These are phyloP conservation scores for Drosophila limbata DNA, from an alignment of 2,888 invertebrate genomes.

Conservation along the genomic window DNA sequence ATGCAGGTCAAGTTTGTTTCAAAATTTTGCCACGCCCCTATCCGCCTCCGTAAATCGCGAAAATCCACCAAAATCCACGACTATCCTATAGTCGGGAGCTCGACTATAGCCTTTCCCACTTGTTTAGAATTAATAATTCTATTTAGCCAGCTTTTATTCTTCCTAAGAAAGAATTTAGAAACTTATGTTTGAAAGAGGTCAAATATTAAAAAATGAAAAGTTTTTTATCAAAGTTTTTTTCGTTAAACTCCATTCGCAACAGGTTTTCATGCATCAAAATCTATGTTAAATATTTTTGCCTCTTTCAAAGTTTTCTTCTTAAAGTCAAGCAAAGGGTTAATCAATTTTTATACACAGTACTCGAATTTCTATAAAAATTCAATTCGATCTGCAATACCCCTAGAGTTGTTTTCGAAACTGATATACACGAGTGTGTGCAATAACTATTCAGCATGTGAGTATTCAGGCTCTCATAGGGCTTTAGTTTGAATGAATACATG, in stretches of 20 bases:
- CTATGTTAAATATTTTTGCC: too few species aligned
- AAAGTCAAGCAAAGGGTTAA: neutral
- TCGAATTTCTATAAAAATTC: neutral
- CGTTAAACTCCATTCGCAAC: neutral
- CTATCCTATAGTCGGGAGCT: too few species aligned
- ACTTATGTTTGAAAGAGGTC: too few species aligned
- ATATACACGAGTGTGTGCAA: neutral
- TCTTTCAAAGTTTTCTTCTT: neutral
- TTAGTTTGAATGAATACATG: conserved; percentile 28
- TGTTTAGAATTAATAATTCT: too few species aligned
- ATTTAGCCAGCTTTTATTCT: too few species aligned
- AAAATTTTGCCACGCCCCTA: too few species aligned
- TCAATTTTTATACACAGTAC: neutral
- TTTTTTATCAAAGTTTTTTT: neutral
- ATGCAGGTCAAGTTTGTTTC: too few species aligned
- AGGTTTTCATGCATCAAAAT: neutral
- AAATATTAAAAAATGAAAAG: too few species aligned
- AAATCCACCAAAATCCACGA: too few species aligned
- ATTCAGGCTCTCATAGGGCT: conserved; percentile 4
- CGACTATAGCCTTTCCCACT: too few species aligned
- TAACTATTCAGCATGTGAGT: conserved; percentile 15
- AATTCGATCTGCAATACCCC: neutral
- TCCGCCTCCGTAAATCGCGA: too few species aligned
- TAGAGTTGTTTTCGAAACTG: neutral
- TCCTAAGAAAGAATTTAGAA: too few species aligned